Conservation (phyloP, 2,113 vertebrate species). For the Sturnira hondurensis region DNA sequence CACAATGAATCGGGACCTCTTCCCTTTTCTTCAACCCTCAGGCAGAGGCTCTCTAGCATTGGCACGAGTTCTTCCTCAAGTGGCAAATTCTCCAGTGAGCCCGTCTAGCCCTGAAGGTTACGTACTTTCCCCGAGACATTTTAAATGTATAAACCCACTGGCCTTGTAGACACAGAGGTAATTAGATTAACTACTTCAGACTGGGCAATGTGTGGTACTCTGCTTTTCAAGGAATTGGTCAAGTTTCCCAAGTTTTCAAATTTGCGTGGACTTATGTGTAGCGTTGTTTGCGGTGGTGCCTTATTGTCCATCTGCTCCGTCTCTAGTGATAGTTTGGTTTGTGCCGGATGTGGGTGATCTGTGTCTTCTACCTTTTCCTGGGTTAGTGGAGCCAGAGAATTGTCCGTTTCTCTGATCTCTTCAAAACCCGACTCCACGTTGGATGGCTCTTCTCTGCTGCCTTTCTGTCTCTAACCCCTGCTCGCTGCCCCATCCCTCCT, state of each 20-base stretch:
- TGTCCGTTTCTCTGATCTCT: background rate
- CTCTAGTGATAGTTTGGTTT: background rate
- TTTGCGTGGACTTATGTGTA: background rate
- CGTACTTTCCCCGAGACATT: background rate
- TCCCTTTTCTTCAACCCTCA: background rate
- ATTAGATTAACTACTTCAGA: background rate
- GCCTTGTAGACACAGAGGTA: background rate
- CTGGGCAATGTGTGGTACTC: background rate
- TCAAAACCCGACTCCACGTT: background rate
- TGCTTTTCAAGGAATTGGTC: background rate
- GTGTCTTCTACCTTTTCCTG: background rate
- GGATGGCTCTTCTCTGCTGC: background rate
- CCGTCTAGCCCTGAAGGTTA: background rate
- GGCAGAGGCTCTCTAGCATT: background rate
- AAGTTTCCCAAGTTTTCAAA: background rate
- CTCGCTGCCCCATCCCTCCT: background rate
- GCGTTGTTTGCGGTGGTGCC: background rate
- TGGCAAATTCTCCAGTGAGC: background rate
- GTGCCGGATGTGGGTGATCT: background rate
- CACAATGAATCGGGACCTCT: background rate
- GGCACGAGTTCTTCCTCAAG: background rate
- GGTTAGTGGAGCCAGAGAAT: background rate
- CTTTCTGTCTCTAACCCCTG: background rate
- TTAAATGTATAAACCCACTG: background rate
- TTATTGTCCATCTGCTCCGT: background rate